phyloP scores from a whole-genome alignment of 2,113 vertebrate species.

The Enhydra lutris region DNA sequence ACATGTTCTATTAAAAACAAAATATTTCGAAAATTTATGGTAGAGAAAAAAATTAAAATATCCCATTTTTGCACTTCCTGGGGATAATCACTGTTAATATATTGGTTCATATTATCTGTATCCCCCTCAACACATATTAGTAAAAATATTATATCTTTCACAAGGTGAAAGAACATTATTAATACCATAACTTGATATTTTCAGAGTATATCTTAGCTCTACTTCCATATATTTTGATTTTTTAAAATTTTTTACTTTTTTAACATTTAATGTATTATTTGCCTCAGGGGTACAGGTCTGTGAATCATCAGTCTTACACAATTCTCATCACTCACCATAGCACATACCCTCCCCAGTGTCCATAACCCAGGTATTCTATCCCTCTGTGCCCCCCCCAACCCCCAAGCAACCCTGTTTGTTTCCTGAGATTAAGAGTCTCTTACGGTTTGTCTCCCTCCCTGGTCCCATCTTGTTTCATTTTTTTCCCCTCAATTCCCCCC shows the following conservation, averaged over 20 bases:
- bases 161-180: background rate
- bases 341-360: too few relatives aligned
- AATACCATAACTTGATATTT: constrained; percentile 35
- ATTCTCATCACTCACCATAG: too few relatives aligned
- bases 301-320: too few relatives aligned
- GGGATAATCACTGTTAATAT: background rate
- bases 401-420: too few relatives aligned
- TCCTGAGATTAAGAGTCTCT: too few relatives aligned
- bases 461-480: too few relatives aligned
- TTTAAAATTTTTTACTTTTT: background rate
- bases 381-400: too few relatives aligned
- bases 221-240: background rate
- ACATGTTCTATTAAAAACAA: background rate
- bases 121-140: background rate
- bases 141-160: background rate
- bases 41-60: constrained; percentile 25
- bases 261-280: too few relatives aligned
- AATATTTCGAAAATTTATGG: background rate
- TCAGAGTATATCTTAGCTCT: background rate
- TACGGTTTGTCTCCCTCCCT: too few relatives aligned
- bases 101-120: constrained; percentile 7
- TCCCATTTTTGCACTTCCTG: background rate
- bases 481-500: too few relatives aligned
- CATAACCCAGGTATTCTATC: too few relatives aligned
- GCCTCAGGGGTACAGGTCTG: too few relatives aligned